These are phyloP conservation scores for Oophaga pumilio DNA, from an alignment of 2,113 vertebrate species.

Conservation along the genomic window DNA sequence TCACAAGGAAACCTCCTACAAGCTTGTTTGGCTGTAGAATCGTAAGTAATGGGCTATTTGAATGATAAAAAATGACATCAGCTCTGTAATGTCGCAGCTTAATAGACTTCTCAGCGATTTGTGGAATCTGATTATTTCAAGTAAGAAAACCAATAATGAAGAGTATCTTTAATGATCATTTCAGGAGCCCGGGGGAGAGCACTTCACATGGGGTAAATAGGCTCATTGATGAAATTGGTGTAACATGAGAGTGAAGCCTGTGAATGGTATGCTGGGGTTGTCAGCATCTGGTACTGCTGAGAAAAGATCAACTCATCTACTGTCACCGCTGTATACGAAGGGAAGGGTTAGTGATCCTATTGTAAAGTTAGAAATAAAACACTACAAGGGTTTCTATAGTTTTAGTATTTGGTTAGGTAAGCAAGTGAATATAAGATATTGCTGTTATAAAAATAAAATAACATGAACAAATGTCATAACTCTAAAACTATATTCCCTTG, in stretches of 20 bases:
- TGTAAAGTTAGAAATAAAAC: background rate
- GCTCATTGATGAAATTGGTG: constrained; percentile 26
- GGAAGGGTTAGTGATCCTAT: background rate
- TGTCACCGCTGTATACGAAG: background rate
- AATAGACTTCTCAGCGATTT: constrained; percentile 31
- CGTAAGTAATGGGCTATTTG: constrained; percentile 38
- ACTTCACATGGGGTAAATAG: constrained; percentile 25
- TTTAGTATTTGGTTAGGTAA: background rate
- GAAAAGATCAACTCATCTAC: background rate
- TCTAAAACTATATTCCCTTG: too few relatives aligned
- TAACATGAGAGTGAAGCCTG: background rate
- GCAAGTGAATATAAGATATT: background rate
- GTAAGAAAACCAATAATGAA: constrained; percentile 42
- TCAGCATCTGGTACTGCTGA: constrained; percentile 7
- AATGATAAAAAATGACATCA: constrained; percentile 50
- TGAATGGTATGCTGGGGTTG: background rate
- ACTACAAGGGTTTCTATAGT: background rate
- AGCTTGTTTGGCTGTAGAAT: background rate
- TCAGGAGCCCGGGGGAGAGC: constrained; percentile 13
- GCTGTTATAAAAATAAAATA: background rate
- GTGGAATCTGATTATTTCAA: constrained; percentile 39
- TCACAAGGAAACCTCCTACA: background rate
- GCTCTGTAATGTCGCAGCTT: background rate
- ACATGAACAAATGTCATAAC: too few relatives aligned
- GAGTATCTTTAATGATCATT: constrained; percentile 44